Base-by-base conservation (phyloP, 2,797 vertebrate genomes). In the Liasis olivaceus region DNA sequence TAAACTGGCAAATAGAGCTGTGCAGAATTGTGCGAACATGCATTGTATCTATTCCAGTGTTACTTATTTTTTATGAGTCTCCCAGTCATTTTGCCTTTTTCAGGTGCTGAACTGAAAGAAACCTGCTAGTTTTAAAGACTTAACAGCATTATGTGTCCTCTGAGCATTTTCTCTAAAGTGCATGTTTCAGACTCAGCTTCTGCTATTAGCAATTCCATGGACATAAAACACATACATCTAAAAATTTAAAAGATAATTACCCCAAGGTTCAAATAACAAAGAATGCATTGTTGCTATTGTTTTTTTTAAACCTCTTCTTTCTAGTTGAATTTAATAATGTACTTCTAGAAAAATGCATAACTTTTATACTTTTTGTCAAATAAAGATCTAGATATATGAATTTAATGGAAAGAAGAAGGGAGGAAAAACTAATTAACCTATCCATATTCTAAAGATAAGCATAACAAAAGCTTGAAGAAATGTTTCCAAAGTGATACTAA, bases 401-500 rank as follows among this genome's bases (percentile, higher is more conserved):
- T 36, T 87, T 58, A 42, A 63, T n/a, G 22, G 88, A 92, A 66
- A 66, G 64, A 20, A n/a, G 87, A 62, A 84, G 6, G 87, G 63
- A 81, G 42, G 91, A 91, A 94, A 90, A 91, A 85, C 77, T 92
- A 64, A 85, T 17, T 91, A 96, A 85, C 36, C 60, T 94, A 94
- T 94, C 31, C 88, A 60, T 91, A 94, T 94, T 91, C 66, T 85
- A 89, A 89, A 77, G 12, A n/a, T 87, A 89, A 89, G 63, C 42
- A 62, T 90, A 92, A 85, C 89, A 90, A 94, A 88, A 36, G 42
- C 90, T 91, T 95, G 94, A 91, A 87, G 96, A 96, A 97, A 96
- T 96, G 90, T 97, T 97, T 96, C 96, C 93, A 94, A 95, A 96
- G 93, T 88, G 94, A 93, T 93, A 96, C 91, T 96, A 95, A 97